phyloP scores from a whole-genome alignment of 2,113 vertebrate species.

The Rhadina sibilatrix region DNA sequence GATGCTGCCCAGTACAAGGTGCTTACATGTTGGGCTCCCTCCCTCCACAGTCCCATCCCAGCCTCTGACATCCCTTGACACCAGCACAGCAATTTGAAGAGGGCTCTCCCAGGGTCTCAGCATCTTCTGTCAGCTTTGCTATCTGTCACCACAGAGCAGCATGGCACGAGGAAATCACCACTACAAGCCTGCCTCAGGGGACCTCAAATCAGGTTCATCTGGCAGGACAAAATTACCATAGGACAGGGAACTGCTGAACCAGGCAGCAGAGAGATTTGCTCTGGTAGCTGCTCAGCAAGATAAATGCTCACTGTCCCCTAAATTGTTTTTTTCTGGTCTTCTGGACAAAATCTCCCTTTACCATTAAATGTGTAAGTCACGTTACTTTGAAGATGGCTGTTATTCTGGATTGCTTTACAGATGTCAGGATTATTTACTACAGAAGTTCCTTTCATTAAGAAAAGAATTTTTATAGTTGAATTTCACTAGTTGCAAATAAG shows the following conservation, averaged over 20 bases:
- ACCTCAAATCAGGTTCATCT: neutral
- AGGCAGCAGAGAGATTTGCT: neutral
- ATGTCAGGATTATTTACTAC: slow-evolving; percentile 3
- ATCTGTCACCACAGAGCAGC: neutral
- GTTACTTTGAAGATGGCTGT: neutral
- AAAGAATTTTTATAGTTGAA: neutral
- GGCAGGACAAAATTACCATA: neutral
- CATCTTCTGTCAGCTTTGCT: neutral
- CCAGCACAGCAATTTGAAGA: neutral
- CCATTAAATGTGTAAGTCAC: neutral
- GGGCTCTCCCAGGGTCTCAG: neutral
- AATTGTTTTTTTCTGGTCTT: neutral
- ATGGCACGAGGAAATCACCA: neutral
- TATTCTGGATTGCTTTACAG: neutral
- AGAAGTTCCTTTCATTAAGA: neutral
- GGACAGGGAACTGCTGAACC: neutral
- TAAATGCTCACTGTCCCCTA: neutral
- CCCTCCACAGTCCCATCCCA: neutral
- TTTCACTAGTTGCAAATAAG: slow-evolving; percentile 8
- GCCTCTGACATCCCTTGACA: neutral
- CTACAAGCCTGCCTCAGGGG: neutral
- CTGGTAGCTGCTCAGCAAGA: neutral
- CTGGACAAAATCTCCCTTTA: neutral
- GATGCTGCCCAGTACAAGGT: neutral
- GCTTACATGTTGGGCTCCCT: neutral